A percentile compares a stretch with the other conserved stretches of the same genome.
phyloP scores from a whole-genome alignment of 2,113 vertebrate genomes.

The Thamnophis sirtalis region DNA sequence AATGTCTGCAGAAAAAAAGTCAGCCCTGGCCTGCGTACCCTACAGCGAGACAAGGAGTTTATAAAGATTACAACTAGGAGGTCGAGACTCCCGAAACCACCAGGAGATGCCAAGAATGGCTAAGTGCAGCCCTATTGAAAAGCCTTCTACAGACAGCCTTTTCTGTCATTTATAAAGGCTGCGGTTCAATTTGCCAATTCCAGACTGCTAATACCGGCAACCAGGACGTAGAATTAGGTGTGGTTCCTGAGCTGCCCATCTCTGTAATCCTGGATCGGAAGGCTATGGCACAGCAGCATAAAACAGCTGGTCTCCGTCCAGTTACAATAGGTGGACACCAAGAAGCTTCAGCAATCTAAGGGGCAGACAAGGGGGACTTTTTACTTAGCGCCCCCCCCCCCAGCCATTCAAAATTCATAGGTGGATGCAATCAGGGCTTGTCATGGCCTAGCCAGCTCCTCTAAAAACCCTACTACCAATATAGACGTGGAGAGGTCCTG shows the following conservation, averaged over 20 bases:
- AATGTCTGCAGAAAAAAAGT: not conserved
- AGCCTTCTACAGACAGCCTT: not conserved
- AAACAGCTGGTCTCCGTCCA: not conserved
- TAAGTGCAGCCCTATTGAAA: not conserved
- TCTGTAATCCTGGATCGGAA: not conserved
- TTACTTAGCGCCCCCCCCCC: not conserved
- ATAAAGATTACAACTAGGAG: not conserved
- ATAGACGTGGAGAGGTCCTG: constrained; percentile 53
- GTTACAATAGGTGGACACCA: not conserved
- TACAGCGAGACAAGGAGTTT: not conserved
- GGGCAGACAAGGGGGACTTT: not conserved
- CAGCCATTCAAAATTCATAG: constrained; percentile 47
- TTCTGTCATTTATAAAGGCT: no score
- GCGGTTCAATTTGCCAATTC: not conserved
- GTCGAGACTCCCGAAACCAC: not conserved
- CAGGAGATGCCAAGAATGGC: not conserved
- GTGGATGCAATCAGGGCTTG: constrained; percentile 45
- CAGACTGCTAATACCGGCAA: not conserved
- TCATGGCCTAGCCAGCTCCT: constrained; percentile 57
- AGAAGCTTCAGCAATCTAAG: not conserved
- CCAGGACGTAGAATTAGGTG: not conserved
- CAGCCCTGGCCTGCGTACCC: fast-evolving
- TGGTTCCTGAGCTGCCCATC: not conserved
- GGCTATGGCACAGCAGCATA: not conserved
- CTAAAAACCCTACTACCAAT: constrained; percentile 59